Evolutionary conservation across 2,797 vertebrate genomes (phyloP), one percentile per base, ranked within the genome.

Genomic region (Smutsia temminckii): DNA sequence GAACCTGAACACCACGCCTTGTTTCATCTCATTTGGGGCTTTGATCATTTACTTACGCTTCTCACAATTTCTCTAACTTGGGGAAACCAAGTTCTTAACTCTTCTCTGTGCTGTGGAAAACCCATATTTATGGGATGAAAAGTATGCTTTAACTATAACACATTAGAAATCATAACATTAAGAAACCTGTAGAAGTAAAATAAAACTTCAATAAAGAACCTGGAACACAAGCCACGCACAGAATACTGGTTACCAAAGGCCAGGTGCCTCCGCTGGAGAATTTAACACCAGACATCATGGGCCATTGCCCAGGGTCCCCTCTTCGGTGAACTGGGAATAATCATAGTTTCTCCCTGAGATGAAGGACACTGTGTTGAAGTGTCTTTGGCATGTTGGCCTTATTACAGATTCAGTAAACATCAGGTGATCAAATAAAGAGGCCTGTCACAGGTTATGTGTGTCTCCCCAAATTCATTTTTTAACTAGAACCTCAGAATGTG

Each of bases 71-170:
- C 55, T 68, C 66, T 91, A 29, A 61, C 29, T 29, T 85, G 72
- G 74, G 59, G 61, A 81, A 93, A 37, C 20, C 92, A 72, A 61
- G 40, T 46, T 85, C 49, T 92, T n/a, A 42, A 18, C n/a, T 84
- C 13, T 81, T 89, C 11, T 75, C 7, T 25, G 2, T 32, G n/a
- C 53, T 61, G 1, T 80, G 66, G 1, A 9, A 79, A 68, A 18
- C 0, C 8, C 12, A 25, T 66, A 46, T 72, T 69, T 37, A 69
- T 34, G 21, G 61, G 51, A n/a, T 9, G 18, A 46, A 75, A 75
- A 75, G 51, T 29, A 75, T 51, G 9, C 29, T 18, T 75, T 75
- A 75, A 75, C 29, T 18, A 20, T 29, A 40, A 37, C 49, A 29
- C 34, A 42, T 85, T 57, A 57, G 27, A 42, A 32, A 46, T 34